phyloP scores from a whole-genome alignment of 2,888 invertebrate genomes.

The Sericinus montela region DNA sequence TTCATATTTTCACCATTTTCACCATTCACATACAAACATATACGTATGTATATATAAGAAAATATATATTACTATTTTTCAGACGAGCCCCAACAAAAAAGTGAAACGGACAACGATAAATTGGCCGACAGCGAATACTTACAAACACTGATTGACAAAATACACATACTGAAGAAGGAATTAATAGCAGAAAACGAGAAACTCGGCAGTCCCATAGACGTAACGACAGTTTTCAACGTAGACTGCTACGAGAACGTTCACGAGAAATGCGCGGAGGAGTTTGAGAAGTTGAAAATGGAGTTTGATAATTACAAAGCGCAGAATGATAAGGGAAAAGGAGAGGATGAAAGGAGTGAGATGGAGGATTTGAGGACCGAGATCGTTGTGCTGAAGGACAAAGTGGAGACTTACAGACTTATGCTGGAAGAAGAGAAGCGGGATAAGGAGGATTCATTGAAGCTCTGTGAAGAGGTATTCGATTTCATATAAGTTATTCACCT shows the following conservation, averaged over 20 bases:
- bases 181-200: conserved; percentile 80
- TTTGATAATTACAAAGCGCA: conserved; percentile 82
- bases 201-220: conserved; percentile 80
- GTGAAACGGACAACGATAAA: conserved; percentile 70
- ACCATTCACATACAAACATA: no score
- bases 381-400: conserved; percentile 82
- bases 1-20: no score
- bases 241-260: conserved; percentile 68
- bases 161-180: conserved; percentile 81
- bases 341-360: conserved; percentile 48
- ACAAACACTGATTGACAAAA: conserved; percentile 80
- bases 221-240: conserved; percentile 73
- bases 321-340: conserved; percentile 39
- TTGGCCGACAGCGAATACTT: conserved; percentile 71
- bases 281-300: conserved; percentile 81
- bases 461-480: conserved; percentile 69
- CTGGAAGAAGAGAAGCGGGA: conserved; percentile 82
- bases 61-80: conserved; percentile 25
- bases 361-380: conserved; percentile 80
- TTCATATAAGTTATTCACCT: no score
- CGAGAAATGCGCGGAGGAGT: conserved; percentile 81
- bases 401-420: conserved; percentile 81
- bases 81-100: conserved; percentile 43
- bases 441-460: conserved; percentile 78
- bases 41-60: no score